phyloP scores from a whole-genome alignment of 2,797 vertebrate genomes.

The Amblyopsis hoosieri region DNA sequence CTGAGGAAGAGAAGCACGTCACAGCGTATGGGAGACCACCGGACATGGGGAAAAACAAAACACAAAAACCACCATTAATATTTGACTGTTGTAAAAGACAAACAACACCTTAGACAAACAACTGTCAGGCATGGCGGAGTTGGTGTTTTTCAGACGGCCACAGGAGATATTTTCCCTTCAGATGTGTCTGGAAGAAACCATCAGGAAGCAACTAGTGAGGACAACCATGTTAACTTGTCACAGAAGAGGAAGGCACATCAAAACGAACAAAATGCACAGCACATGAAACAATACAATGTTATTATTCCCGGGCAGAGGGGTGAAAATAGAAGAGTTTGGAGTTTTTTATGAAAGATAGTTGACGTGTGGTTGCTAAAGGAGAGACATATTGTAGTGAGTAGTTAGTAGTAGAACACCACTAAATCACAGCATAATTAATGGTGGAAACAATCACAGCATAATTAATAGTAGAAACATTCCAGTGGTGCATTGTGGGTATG shows the following conservation, averaged over 20 bases:
- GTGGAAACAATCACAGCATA: constrained; percentile 36
- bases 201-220: constrained; percentile 29
- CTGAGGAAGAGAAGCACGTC: constrained; percentile 41
- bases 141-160: constrained; percentile 24
- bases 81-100: not conserved
- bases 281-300: constrained; percentile 35
- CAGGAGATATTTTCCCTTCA: not conserved
- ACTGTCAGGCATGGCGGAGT: constrained; percentile 18
- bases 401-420: constrained; percentile 66
- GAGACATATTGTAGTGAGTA: constrained; percentile 18
- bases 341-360: constrained; percentile 30
- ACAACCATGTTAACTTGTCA: constrained; percentile 42
- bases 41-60: constrained; percentile 57
- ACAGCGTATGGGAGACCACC: constrained; percentile 23
- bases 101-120: constrained; percentile 22
- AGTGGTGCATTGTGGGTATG: constrained; percentile 35
- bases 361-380: constrained; percentile 38
- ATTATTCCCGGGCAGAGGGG: constrained; percentile 33
- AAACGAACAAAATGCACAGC: constrained; percentile 32
- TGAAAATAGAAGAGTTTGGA: constrained; percentile 9
- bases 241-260: constrained; percentile 21
- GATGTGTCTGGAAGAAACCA: constrained; percentile 8
- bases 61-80: constrained; percentile 42
- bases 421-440: constrained; percentile 63
- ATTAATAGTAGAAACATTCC: constrained; percentile 60